Conservation (phyloP, 1,140 invertebrate genomes). For the Polypedilum pembai region DNA sequence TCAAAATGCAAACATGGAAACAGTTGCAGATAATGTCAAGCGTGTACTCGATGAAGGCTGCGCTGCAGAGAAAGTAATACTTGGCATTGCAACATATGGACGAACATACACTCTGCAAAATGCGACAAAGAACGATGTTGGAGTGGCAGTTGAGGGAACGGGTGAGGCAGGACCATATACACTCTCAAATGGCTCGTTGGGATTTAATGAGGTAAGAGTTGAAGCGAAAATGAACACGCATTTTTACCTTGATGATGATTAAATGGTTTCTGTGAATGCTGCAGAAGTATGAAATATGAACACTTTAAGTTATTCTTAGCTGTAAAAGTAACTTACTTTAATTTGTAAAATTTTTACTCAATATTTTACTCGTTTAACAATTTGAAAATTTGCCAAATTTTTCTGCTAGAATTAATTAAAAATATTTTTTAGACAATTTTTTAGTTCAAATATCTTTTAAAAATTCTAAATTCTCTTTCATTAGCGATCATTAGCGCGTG, state of each 20-base stretch:
- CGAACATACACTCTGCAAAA: slow-evolving; percentile 53
- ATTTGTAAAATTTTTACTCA: too few species aligned
- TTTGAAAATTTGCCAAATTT: too few species aligned
- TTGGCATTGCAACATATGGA: slow-evolving; percentile 60
- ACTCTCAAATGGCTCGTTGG: slow-evolving; percentile 53
- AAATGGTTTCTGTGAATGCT: not conserved
- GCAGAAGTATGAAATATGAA: not conserved
- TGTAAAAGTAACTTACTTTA: too few species aligned
- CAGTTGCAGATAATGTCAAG: not conserved
- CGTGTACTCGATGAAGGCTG: not conserved
- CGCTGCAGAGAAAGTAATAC: slow-evolving; percentile 50
- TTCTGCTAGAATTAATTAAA: too few species aligned
- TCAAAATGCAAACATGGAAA: not conserved
- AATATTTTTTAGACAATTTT: too few species aligned
- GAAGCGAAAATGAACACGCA: not conserved
- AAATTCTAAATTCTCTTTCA: too few species aligned
- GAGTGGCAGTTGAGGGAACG: slow-evolving; percentile 46
- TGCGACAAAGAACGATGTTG: slow-evolving; percentile 45
- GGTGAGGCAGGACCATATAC: slow-evolving; percentile 58
- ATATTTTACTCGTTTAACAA: too few species aligned
- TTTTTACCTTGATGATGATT: not conserved
- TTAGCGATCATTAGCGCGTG: too few species aligned
- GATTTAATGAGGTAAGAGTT: slow-evolving; percentile 54
- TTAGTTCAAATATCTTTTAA: too few species aligned
- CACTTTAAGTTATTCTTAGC: too few species aligned